Evolutionary conservation across 2,797 vertebrate species (phyloP), one percentile per base, ranked within the genome.

Genomic region (Gymnothorax javanicus): DNA sequence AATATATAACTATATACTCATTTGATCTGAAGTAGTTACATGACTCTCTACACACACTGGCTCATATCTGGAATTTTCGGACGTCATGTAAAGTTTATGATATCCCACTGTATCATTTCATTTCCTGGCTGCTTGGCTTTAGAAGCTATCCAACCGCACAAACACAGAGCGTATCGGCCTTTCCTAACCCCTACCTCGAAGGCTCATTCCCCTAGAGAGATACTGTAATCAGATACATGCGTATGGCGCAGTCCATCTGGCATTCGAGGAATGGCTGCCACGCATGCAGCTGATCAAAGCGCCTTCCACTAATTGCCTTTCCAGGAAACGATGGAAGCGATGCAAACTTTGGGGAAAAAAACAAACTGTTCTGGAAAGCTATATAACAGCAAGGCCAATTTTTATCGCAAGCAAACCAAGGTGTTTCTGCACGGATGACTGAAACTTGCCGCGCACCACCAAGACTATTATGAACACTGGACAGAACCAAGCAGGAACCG

Each of bases 91-190:
- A 84, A 82, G 87, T 85, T 75, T 75, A 82, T 81, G 56, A 87
- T 84, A 77, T 77, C 87, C 86, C 2, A 59, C 71, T 57, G 89
- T 86, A 84, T 86, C 79, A 87, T 89, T 90, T 91, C 86, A 84
- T 86, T 77, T 89, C 84, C 50, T 71, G 81, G 73, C n/a, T 12
- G 1, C 33, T 52, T 54, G 33, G 77, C 83, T 79, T 57, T 86
- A 85, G 77, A 84, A 88, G 52, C 27, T 81, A 82, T 43, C 86
- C 54, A 85, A 85, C 57, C 83, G 81, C 85, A 84, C 13, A 25
- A 77, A 52, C 71, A 27, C 69, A 90, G 90, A 83, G 67, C 1
- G 6, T 11, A 11, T 23, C 71, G 57, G 79, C 85, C 85, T 86
- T 86, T 84, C 62, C 33, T 88, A 81, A 83, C 84, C 71, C 7